Evolutionary conservation across 2,797 vertebrate genomes (phyloP), one percentile per base, ranked within the genome.

Genomic region (Ptychobarbus kaznakovi): DNA sequence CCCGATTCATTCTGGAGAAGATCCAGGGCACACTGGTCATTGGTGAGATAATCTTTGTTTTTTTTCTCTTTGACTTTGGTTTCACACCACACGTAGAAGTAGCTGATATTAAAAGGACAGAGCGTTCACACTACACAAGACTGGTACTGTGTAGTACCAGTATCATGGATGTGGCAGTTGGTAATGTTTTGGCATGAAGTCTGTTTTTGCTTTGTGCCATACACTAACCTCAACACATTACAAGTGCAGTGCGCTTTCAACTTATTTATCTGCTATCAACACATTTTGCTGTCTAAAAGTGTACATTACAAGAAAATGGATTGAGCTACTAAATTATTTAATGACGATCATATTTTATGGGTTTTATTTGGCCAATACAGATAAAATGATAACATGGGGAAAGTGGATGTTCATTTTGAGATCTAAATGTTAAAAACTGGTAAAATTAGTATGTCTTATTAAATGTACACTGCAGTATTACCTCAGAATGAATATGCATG

Each of bases 1-100:
- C 98, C 63, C 97, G 98, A 44, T 99, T 99, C 95, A 99, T 99
- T 92, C 94, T 99, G 92, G 98, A 99, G 94, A 99, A 99, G 93
- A 98, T 99, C 88, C 90, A 99, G 82, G 98, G 98, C 90, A 97
- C 92, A 84, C 94, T 99, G 68, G 95, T 99, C 44, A 99, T 99
- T 0, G 98, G 98, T 99, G 91, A 86, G 96, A 25, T 2, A 9
- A 32, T 32, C 32, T 32, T 32, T 10, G 51, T 38, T 42, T 77
- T 22, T 11, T 46, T 8, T 10, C 1, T 83, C 28, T 25, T 35
- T 56, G 3, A 11, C 53, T 46, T 63, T 65, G 5, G 3, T 82
- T 32, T 61, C 8, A 18, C n/a, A 42, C 4, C 11, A 42, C 20
- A 42, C 0, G 20, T 18, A n/a, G 40, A 40, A 40, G 18, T 4